Percentiles rank a stretch among this genome's conserved stretches.
These are phyloP conservation scores for Masnerella sp. DNA, from an alignment of 2,888 invertebrate species.

Conservation along the genomic window DNA sequence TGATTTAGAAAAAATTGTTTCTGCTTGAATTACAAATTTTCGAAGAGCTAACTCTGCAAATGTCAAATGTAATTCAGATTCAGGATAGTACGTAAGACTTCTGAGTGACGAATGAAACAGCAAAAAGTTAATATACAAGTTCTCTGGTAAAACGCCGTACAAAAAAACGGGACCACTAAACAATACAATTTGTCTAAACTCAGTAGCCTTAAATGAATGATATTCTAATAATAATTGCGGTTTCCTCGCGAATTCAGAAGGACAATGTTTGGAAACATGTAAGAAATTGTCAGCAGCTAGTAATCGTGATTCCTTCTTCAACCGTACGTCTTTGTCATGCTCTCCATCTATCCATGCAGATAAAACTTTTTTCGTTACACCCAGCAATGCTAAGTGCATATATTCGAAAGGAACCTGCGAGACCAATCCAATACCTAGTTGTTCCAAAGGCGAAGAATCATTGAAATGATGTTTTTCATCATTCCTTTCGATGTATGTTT, in stretches of 20 bases:
- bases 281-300: not conserved
- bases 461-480: too few relatives aligned
- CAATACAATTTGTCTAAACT: constrained; percentile 23
- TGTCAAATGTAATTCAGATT: not conserved
- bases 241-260: not conserved
- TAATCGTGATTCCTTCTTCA: too few relatives aligned
- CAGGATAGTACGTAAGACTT: not conserved
- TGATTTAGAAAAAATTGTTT: not conserved
- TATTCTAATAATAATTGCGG: not conserved
- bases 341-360: too few relatives aligned
- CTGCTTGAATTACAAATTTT: not conserved
- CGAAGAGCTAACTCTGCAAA: not conserved
- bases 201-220: constrained; percentile 12
- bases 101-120: constrained; percentile 7
- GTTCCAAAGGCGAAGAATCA: too few relatives aligned
- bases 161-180: not conserved
- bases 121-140: not conserved
- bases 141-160: not conserved
- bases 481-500: not conserved
- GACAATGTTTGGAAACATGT: not conserved
- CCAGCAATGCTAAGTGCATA: too few relatives aligned
- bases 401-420: too few relatives aligned
- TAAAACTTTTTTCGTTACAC: too few relatives aligned
- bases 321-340: too few relatives aligned
- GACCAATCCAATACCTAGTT: too few relatives aligned